phyloP scores from a whole-genome alignment of 2,888 invertebrate genomes.

The Tetheella fluctuosa region DNA sequence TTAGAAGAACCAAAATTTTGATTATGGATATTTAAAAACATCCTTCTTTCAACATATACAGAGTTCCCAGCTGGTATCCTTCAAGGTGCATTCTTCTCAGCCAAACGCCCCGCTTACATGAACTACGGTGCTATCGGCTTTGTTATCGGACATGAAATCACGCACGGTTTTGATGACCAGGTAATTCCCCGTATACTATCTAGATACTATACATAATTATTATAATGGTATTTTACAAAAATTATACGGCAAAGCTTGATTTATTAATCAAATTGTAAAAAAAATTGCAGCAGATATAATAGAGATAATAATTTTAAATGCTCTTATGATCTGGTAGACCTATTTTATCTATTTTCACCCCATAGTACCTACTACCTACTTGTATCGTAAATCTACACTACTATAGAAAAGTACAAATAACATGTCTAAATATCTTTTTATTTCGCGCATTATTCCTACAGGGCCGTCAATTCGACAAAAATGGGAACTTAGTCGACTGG shows the following conservation, averaged over 20 bases:
- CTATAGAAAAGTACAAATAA: neutral
- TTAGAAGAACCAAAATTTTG: no score
- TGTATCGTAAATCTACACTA: no score
- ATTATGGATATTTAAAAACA: neutral
- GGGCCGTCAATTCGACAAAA: constrained; percentile 96
- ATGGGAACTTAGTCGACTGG: constrained; percentile 97
- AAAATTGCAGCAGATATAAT: no score
- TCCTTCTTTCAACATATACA: constrained; percentile 58
- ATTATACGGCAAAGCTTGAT: no score
- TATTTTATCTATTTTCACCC: no score
- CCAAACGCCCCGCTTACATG: constrained; percentile 94
- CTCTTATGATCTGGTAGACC: no score
- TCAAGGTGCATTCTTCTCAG: constrained; percentile 95
- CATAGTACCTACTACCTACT: no score
- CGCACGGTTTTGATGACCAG: constrained; percentile 95
- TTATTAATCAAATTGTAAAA: no score
- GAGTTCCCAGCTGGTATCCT: constrained; percentile 97
- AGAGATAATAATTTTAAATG: no score
- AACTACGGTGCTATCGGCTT: constrained; percentile 96
- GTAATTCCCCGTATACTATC: constrained; percentile 50
- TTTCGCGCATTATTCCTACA: constrained; percentile 40
- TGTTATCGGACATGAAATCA: constrained; percentile 96
- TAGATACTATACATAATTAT: no score
- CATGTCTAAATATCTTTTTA: neutral
- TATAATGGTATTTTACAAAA: no score